phyloP scores from a whole-genome alignment of 2,888 invertebrate genomes.

The Philereme transversata region DNA sequence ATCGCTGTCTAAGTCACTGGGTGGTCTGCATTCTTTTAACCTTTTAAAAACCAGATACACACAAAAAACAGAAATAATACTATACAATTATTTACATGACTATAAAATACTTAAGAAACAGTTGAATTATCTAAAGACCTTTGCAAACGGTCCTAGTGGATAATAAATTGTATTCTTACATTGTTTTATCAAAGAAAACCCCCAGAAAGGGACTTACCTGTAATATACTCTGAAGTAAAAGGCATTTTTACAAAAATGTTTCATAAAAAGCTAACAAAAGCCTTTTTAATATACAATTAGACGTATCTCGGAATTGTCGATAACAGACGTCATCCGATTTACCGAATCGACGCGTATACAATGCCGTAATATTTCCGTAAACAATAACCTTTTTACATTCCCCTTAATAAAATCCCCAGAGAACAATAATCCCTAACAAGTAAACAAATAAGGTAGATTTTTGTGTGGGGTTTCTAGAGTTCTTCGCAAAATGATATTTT shows the following conservation, averaged over 20 bases:
- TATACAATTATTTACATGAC: too few relatives aligned
- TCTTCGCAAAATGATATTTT: slow-evolving; percentile 44
- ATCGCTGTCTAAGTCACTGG: too few relatives aligned
- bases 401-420: slow-evolving; percentile 16
- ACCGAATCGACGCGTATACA: slow-evolving; percentile 42
- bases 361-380: slow-evolving; percentile 42
- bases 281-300: slow-evolving; percentile 29
- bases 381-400: slow-evolving; percentile 46
- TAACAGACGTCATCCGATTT: slow-evolving; percentile 39
- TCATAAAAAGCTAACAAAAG: slow-evolving; percentile 20
- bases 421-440: slow-evolving; percentile 9
- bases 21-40: too few relatives aligned
- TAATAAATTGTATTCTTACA: background rate
- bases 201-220: background rate
- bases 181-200: background rate
- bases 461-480: slow-evolving; percentile 9
- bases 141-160: too few relatives aligned
- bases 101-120: too few relatives aligned
- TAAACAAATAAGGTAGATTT: slow-evolving; percentile 9
- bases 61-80: too few relatives aligned
- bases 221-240: background rate
- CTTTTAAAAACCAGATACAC: too few relatives aligned
- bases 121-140: too few relatives aligned
- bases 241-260: slow-evolving; percentile 12
- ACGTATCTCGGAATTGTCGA: slow-evolving; percentile 29